phyloP scores from a whole-genome alignment of 2,888 invertebrate species.

The Mythimna albipuncta region DNA sequence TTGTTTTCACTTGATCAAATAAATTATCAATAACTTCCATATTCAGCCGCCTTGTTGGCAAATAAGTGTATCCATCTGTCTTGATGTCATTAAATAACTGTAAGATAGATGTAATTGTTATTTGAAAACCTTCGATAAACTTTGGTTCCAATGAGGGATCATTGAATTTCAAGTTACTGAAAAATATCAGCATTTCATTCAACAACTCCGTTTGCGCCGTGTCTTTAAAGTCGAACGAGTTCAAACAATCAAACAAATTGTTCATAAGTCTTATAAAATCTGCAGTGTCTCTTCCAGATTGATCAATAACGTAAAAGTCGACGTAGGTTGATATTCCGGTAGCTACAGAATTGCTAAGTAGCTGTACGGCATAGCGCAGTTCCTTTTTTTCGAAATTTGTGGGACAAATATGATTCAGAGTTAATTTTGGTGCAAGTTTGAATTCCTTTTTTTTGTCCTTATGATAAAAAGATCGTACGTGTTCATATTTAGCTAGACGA shows the following conservation, averaged over 20 bases:
- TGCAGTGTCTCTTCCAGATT: slow-evolving; percentile 33
- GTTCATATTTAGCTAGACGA: slow-evolving; percentile 63
- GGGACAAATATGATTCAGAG: slow-evolving; percentile 63
- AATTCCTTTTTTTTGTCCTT: slow-evolving; percentile 55
- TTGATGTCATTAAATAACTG: slow-evolving; percentile 38
- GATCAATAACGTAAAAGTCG: slow-evolving; percentile 13
- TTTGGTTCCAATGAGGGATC: slow-evolving; percentile 7
- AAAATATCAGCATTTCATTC: slow-evolving; percentile 35
- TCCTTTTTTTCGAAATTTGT: slow-evolving; percentile 64
- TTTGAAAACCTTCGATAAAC: slow-evolving; percentile 44
- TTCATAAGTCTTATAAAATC: slow-evolving; percentile 45
- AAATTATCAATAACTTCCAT: slow-evolving; percentile 27
- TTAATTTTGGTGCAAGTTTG: slow-evolving; percentile 65
- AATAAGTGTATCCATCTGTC: slow-evolving; percentile 39
- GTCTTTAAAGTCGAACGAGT: slow-evolving; percentile 8
- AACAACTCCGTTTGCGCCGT: slow-evolving; percentile 26
- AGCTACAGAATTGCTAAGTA: slow-evolving; percentile 68
- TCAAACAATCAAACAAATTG: slow-evolving; percentile 62
- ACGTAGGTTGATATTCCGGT: slow-evolving; percentile 55
- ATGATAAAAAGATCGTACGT: slow-evolving; percentile 62
- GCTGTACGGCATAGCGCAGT: slow-evolving; percentile 63
- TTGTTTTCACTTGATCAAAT: slow-evolving; percentile 29
- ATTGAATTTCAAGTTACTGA: slow-evolving; percentile 21
- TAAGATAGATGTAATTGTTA: slow-evolving; percentile 49
- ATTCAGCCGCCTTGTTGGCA: slow-evolving; percentile 36